Evolutionary conservation across 2,797 vertebrate species (phyloP).

Genomic region (Mormyrops attenuatus): DNA sequence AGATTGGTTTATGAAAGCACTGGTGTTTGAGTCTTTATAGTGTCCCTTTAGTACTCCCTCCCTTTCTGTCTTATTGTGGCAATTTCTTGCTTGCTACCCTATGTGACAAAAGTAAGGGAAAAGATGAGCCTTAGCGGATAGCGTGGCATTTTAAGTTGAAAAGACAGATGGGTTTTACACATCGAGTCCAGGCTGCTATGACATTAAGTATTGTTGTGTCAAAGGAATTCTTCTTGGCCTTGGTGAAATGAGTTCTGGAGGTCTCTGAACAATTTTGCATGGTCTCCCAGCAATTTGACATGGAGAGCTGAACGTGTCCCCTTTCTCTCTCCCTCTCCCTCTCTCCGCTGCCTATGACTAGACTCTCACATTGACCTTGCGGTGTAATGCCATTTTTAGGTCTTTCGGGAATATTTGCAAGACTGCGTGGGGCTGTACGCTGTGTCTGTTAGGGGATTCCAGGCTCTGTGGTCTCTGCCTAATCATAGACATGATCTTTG

Average conservation of each 20-base stretch:
- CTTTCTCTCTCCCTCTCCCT: neutral
- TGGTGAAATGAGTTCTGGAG: slow-evolving; percentile 26
- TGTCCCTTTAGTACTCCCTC: neutral
- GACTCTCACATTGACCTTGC: neutral
- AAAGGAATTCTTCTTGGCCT: slow-evolving; percentile 26
- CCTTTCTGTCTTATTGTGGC: neutral
- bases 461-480: neutral
- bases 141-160: slow-evolving; percentile 19
- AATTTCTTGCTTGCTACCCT: slow-evolving; percentile 10
- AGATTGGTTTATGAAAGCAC: neutral
- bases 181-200: slow-evolving; percentile 12
- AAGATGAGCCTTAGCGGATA: neutral
- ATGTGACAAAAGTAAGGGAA: slow-evolving; percentile 18
- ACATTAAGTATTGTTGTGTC: slow-evolving; percentile 24
- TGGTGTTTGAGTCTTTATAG: neutral
- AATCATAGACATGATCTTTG: neutral
- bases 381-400: neutral
- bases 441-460: neutral
- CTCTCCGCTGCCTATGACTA: neutral
- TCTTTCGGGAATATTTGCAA: neutral
- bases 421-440: neutral
- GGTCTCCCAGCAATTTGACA: slow-evolving; percentile 27
- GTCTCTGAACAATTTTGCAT: slow-evolving; percentile 28
- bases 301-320: neutral
- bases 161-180: slow-evolving; percentile 22